Evolutionary conservation across 2,113 vertebrate species (phyloP).

Genomic region (Bagarius yarrelli): DNA sequence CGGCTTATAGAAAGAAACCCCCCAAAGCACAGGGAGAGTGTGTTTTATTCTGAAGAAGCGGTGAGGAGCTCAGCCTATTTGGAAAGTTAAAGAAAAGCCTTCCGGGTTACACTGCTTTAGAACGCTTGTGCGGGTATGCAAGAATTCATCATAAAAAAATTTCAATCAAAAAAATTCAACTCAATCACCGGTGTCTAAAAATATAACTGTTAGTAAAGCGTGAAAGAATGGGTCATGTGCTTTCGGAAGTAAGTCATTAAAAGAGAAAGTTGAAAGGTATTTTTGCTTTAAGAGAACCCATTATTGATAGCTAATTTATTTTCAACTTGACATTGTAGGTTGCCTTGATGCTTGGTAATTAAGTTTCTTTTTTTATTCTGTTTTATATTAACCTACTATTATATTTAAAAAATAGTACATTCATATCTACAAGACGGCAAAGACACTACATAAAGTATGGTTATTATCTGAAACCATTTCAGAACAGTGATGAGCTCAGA

Average conservation of each 20-base stretch:
- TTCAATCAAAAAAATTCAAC: not conserved
- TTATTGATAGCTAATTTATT: not conserved
- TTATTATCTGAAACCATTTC: not conserved
- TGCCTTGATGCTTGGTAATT: not conserved
- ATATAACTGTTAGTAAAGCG: not conserved
- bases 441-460: not conserved
- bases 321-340: not conserved
- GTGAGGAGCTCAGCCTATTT: not conserved
- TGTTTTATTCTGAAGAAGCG: not conserved
- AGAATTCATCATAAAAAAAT: not conserved
- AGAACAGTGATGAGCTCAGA: constrained; percentile 1
- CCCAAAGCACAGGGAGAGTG: too few species aligned
- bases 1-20: too few species aligned
- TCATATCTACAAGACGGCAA: not conserved
- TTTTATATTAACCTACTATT: not conserved
- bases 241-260: not conserved
- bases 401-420: not conserved
- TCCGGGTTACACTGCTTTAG: not conserved
- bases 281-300: not conserved
- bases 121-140: not conserved
- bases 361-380: not conserved
- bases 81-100: not conserved
- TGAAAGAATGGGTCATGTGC: not conserved
- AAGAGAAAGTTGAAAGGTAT: not conserved
- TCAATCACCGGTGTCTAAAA: not conserved